Conservation (phyloP, 1,140 invertebrate species). For the Pinna nobilis region DNA sequence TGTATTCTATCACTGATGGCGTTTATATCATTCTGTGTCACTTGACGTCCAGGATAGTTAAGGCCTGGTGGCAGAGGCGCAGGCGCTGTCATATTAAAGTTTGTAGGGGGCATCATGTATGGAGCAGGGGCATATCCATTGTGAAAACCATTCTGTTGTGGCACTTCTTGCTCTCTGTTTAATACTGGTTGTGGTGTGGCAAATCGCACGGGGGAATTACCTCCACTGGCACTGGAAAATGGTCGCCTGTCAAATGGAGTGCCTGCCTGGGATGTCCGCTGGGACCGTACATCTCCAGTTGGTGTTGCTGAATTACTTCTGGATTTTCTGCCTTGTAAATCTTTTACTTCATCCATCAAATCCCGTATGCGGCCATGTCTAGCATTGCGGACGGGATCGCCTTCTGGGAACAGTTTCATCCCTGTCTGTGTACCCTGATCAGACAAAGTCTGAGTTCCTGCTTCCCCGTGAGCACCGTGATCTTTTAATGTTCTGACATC, state of each 20-base stretch:
- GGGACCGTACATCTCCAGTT: conserved; percentile 22
- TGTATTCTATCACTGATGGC: conserved; percentile 61
- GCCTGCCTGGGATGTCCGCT: conserved; percentile 37
- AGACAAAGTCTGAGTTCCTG: conserved; percentile 56
- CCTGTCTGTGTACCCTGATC: conserved; percentile 67
- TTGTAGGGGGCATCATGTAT: conserved; percentile 23
- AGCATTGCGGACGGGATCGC: conserved; percentile 52
- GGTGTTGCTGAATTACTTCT: conserved; percentile 35
- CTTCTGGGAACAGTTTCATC: conserved; percentile 61
- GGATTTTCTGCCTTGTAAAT: conserved; percentile 48
- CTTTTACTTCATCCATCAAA: conserved; percentile 62
- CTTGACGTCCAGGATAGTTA: conserved; percentile 27
- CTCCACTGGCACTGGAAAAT: conserved; percentile 43
- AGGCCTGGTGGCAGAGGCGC: conserved; percentile 30
- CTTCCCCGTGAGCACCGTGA: conserved; percentile 51
- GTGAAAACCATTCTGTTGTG: conserved; percentile 35
- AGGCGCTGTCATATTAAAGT: conserved; percentile 41
- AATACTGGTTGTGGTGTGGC: conserved; percentile 35
- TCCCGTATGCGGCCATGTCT: conserved; percentile 58
- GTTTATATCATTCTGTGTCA: conserved; percentile 67
- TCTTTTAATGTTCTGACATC: conserved; percentile 59
- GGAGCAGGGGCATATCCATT: conserved; percentile 49
- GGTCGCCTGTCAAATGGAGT: conserved; percentile 50
- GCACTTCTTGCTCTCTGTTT: no score
- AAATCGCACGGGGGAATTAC: conserved; percentile 45